Conservation (phyloP, 2,797 vertebrate genomes). For the Tangara arthus region DNA sequence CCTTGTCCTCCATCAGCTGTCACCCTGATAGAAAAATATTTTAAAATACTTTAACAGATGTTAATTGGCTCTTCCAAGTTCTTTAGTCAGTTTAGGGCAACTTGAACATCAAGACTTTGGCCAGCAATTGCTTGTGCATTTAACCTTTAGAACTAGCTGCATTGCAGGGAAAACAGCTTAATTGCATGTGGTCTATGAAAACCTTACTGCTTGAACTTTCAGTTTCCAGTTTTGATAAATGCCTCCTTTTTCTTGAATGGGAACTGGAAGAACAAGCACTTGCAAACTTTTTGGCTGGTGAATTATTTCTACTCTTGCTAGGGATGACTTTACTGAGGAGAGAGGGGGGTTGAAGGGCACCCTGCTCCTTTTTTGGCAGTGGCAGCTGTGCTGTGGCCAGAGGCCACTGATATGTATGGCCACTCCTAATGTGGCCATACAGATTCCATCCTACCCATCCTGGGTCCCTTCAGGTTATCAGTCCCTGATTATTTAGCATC, state of each 20-base stretch:
- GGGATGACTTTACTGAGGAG: neutral
- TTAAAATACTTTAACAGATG: neutral
- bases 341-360: neutral
- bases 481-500: neutral
- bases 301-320: neutral
- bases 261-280: neutral
- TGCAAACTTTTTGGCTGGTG: neutral
- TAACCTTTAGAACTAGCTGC: neutral
- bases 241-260: neutral
- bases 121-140: neutral
- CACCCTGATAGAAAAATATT: neutral
- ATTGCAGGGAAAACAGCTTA: neutral
- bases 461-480: neutral
- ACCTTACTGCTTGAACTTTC: neutral
- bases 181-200: neutral
- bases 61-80: neutral
- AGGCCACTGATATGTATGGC: neutral
- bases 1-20: neutral
- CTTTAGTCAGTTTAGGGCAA: neutral
- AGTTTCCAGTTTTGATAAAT: neutral
- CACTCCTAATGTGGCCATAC: too few species aligned
- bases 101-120: neutral
- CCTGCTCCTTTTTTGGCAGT: neutral
- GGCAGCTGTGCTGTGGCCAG: neutral
- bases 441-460: neutral